A percentile compares a stretch with the other conserved stretches of the same genome.
These are phyloP conservation scores for Onychomys torridus DNA, from an alignment of 2,797 vertebrate genomes.

Conservation along the genomic window DNA sequence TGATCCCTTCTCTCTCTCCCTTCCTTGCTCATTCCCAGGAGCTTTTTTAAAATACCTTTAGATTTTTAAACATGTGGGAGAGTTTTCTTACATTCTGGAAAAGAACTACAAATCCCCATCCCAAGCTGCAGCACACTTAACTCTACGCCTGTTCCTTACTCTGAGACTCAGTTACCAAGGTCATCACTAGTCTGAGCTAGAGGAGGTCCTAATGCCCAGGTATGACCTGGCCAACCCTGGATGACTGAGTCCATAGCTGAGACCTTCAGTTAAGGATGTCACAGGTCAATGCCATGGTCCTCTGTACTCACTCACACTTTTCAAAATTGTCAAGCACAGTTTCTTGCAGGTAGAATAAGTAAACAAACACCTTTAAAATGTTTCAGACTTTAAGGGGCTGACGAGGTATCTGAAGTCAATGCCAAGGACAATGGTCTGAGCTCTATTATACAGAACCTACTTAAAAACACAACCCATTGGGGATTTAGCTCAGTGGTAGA, in stretches of 20 bases:
- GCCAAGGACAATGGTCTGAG: neutral
- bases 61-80: neutral
- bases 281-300: neutral
- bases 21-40: neutral
- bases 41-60: neutral
- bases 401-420: neutral
- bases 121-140: neutral
- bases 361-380: neutral
- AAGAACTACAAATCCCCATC: neutral
- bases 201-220: neutral
- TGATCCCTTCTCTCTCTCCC: neutral
- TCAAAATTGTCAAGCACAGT: neutral
- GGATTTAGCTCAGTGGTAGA: no score
- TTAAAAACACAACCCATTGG: neutral
- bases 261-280: neutral
- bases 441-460: neutral
- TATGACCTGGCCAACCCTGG: neutral
- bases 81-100: neutral
- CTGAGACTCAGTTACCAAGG: neutral
- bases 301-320: neutral
- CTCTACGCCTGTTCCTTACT: neutral
- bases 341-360: slow-evolving; percentile 3
- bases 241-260: neutral
- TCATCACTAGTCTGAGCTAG: neutral
- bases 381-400: neutral